Evolutionary conservation across 1,140 invertebrate genomes (phyloP).

Genomic region (Apis dorsata): DNA sequence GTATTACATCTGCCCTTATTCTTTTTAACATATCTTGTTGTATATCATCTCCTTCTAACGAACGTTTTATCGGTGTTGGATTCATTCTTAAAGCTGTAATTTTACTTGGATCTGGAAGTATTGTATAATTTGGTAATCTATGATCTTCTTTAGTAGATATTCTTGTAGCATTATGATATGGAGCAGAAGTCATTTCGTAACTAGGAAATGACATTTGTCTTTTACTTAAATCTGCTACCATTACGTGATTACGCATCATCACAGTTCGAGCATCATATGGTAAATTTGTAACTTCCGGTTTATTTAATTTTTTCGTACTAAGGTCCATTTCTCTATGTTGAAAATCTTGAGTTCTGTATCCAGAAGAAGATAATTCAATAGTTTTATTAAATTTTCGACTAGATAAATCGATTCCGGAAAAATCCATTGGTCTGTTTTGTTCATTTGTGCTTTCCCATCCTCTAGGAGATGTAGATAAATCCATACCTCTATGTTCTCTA

Average conservation of each 20-base stretch:
- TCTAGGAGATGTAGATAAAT: conserved; percentile 72
- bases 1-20: conserved; percentile 72
- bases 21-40: conserved; percentile 71
- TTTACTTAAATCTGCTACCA: conserved; percentile 77
- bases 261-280: conserved; percentile 71
- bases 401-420: conserved; percentile 77
- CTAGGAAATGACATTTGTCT: conserved; percentile 70
- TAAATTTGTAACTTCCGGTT: conserved; percentile 65
- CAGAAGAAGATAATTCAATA: conserved; percentile 60
- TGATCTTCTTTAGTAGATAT: conserved; percentile 72
- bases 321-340: conserved; percentile 78
- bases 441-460: conserved; percentile 72
- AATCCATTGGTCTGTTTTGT: conserved; percentile 71
- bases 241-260: conserved; percentile 75
- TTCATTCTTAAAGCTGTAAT: conserved; percentile 73
- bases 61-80: conserved; percentile 67
- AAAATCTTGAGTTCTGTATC: conserved; percentile 71
- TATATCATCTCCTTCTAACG: conserved; percentile 70
- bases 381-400: conserved; percentile 72
- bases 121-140: conserved; percentile 74
- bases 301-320: conserved; percentile 73
- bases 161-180: conserved; percentile 68
- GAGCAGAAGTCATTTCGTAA: conserved; percentile 69
- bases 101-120: conserved; percentile 77
- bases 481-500: conserved; percentile 72